Conservation (phyloP, 2,888 invertebrate genomes). For the Sepioteuthis lessoniana region DNA sequence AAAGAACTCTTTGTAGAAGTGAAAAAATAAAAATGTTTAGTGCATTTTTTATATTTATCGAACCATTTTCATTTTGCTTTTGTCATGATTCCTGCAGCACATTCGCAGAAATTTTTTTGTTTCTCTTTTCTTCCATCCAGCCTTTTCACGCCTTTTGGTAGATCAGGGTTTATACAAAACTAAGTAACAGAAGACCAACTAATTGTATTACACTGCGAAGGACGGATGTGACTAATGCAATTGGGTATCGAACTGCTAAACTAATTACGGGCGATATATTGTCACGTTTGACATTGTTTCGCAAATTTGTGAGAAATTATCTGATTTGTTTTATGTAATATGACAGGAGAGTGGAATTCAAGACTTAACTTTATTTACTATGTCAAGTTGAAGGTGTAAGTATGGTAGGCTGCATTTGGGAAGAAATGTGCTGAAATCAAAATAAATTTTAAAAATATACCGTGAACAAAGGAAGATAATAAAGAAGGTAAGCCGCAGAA, state of each 20-base stretch:
- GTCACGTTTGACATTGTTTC: background rate
- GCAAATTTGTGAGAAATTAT: constrained; percentile 2
- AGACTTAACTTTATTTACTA: background rate
- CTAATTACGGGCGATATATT: background rate
- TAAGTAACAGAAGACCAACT: background rate
- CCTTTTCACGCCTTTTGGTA: background rate
- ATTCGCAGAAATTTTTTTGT: background rate
- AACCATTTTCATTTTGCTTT: background rate
- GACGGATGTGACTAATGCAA: background rate
- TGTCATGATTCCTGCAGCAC: background rate
- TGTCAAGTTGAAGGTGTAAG: background rate
- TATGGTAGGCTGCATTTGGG: background rate
- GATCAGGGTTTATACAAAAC: background rate
- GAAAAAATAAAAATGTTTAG: too few relatives aligned
- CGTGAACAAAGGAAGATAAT: background rate
- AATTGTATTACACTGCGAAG: background rate
- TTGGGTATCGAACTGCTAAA: background rate
- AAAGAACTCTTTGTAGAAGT: too few relatives aligned
- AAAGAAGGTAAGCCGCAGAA: too few relatives aligned
- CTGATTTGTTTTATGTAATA: constrained; percentile 6
- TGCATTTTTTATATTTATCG: too few relatives aligned
- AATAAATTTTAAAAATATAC: background rate
- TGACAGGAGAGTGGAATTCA: background rate
- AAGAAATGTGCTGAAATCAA: background rate
- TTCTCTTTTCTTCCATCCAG: background rate